A percentile compares a stretch with the other conserved stretches of the same genome.
These are phyloP conservation scores for Heliconius cydno DNA, from an alignment of 2,888 invertebrate species.

Conservation along the genomic window DNA sequence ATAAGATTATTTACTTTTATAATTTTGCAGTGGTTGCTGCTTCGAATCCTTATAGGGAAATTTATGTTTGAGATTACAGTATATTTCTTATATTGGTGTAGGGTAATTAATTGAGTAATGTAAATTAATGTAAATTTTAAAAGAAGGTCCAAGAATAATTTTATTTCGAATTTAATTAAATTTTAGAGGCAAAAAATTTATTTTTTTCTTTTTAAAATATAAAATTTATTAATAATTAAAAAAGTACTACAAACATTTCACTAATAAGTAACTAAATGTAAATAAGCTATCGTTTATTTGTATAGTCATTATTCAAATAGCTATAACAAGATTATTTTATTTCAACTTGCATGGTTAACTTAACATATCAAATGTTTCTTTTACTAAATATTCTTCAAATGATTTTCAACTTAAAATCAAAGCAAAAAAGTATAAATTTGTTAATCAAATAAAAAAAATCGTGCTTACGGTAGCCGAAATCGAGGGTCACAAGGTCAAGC, in stretches of 20 bases:
- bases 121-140: background rate
- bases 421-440: constrained; percentile 52
- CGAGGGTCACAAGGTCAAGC: constrained; percentile 80
- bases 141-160: too few relatives aligned
- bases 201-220: background rate
- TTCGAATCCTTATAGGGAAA: background rate
- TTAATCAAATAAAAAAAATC: constrained; percentile 60
- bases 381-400: constrained; percentile 42
- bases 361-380: constrained; percentile 67
- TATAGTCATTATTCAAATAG: constrained; percentile 58
- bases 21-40: background rate
- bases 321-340: constrained; percentile 66
- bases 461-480: constrained; percentile 81
- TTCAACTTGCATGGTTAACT: constrained; percentile 76
- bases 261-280: background rate
- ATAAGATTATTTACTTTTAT: constrained; percentile 23
- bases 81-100: background rate
- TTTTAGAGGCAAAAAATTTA: background rate
- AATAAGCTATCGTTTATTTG: constrained; percentile 49
- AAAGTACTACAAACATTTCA: background rate
- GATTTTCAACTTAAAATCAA: constrained; percentile 48
- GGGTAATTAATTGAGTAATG: background rate
- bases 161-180: background rate
- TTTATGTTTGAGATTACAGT: background rate
- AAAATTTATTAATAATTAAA: background rate